Evolutionary conservation across 2,113 vertebrate species (phyloP).

Genomic region (Spermophilus dauricus): DNA sequence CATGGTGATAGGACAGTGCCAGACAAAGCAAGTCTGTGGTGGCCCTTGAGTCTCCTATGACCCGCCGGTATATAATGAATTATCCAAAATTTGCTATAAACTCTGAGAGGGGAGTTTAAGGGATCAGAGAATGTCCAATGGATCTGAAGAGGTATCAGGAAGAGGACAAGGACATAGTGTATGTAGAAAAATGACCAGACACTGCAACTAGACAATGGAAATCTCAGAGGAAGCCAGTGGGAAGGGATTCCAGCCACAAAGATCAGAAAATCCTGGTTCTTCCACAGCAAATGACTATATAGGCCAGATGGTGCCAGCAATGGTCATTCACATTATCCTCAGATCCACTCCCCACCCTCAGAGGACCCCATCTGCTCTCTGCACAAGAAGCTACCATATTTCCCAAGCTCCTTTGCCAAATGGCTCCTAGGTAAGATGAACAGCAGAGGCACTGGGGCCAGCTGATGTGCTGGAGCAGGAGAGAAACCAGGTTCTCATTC

Average conservation of each 20-base stretch:
- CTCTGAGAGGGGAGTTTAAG: background rate
- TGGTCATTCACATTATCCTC: background rate
- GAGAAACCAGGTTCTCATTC: background rate
- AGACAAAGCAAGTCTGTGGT: background rate
- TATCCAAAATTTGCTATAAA: background rate
- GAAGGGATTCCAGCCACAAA: background rate
- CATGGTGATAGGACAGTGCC: no score
- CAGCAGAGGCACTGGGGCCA: background rate
- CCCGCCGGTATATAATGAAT: background rate
- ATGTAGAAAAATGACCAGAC: background rate
- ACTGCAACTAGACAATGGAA: background rate
- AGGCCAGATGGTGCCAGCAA: background rate
- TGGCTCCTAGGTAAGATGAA: background rate
- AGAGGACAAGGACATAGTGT: background rate
- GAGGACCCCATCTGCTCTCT: background rate
- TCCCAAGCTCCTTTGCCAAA: conserved; percentile 9
- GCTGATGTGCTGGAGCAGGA: background rate
- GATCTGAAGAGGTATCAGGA: background rate
- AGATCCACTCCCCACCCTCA: background rate
- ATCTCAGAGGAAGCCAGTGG: no score
- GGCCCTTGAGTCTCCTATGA: no score
- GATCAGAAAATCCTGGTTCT: background rate
- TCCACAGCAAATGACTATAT: background rate
- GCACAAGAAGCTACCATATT: background rate
- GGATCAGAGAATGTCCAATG: fast-evolving